Evolutionary conservation across 1,140 invertebrate species (phyloP), one percentile per base, ranked within the genome.

Genomic region (Drosophila azteca): DNA sequence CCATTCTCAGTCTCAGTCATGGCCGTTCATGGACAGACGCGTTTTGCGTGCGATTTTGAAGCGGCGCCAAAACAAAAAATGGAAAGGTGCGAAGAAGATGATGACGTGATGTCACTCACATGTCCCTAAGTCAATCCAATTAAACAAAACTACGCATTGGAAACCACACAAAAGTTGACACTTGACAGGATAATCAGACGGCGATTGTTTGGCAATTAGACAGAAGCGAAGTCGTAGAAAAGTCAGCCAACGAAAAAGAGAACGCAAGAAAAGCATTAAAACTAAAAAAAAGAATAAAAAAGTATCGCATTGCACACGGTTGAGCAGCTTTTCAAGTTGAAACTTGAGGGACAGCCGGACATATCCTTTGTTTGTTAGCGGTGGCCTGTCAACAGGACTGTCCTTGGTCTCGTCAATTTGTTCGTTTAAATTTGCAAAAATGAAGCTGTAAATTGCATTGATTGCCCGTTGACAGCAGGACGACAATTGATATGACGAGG

Each of bases 381-480:
- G 60, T 53, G 24, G 52, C 39, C 84, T 88, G 83, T 88, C 83
- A 87, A 77, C 82, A 59, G 39, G 60, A 41, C 50, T 11, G 39
- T 55, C 44, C 54, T 53, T 52, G 46, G 39, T 59, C 50, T 48
- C 67, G 79, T 78, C 72, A 76, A 46, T 68, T 79, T 76, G 68
- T 43, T 58, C 9, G 48, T 59, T 44, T 22, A 88, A 83, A 83
- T 87, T 87, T 87, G 83, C 83, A 88, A 88, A 87, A 83, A 88
- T 88, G 64, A 77, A 88, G 84, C 64, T 79, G 79, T 83, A 87
- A 87, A 89, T 88, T 89, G 83, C 83, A 88, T 77, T 88, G 83
- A 88, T 88, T 66, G 74, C 35, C 22, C 72, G 83, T 74, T 88
- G 83, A 89, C 83, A 88, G 84, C 79, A 72, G 63, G 52, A 29